These are phyloP conservation scores for Nomada fabriciana DNA, from an alignment of 2,888 invertebrate genomes.

Conservation along the genomic window DNA sequence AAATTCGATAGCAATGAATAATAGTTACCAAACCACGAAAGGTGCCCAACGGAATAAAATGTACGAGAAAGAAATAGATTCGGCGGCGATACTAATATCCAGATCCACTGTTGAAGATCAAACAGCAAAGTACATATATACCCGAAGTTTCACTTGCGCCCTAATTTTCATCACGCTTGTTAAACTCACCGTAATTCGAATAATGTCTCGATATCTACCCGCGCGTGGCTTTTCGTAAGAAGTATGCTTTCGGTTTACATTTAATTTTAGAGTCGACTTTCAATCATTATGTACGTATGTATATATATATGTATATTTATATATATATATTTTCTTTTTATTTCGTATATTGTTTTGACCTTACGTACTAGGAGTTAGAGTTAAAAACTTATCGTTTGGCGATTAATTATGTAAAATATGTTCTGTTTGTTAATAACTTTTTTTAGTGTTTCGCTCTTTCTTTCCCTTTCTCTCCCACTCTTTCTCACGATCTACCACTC, in stretches of 20 bases:
- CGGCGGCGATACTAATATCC: conserved; percentile 45
- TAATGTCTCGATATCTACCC: conserved; percentile 61
- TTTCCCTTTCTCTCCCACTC: conserved; percentile 41
- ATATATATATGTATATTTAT: conserved; percentile 59
- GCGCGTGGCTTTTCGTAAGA: conserved; percentile 55
- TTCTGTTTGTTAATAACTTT: conserved; percentile 75
- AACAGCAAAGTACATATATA: conserved; percentile 30
- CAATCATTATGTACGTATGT: conserved; percentile 78
- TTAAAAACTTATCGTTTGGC: conserved; percentile 83
- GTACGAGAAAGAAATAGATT: conserved; percentile 31
- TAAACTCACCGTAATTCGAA: conserved; percentile 62
- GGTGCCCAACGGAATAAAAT: conserved; percentile 15
- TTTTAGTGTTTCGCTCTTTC: conserved; percentile 46
- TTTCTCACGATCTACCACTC: conserved; percentile 48
- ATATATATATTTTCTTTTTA: conserved; percentile 54
- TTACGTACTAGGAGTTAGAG: conserved; percentile 79
- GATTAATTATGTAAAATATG: conserved; percentile 84
- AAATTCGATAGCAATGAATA: background rate
- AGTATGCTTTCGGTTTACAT: conserved; percentile 70
- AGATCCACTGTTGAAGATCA: conserved; percentile 51
- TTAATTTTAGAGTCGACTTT: conserved; percentile 84
- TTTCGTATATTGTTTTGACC: conserved; percentile 77
- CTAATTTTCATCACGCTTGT: conserved; percentile 38
- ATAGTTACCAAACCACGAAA: conserved; percentile 1
- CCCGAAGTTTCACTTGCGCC: conserved; percentile 68